phyloP scores from a whole-genome alignment of 2,113 vertebrate genomes.

The Gymnobelideus leadbeateri region DNA sequence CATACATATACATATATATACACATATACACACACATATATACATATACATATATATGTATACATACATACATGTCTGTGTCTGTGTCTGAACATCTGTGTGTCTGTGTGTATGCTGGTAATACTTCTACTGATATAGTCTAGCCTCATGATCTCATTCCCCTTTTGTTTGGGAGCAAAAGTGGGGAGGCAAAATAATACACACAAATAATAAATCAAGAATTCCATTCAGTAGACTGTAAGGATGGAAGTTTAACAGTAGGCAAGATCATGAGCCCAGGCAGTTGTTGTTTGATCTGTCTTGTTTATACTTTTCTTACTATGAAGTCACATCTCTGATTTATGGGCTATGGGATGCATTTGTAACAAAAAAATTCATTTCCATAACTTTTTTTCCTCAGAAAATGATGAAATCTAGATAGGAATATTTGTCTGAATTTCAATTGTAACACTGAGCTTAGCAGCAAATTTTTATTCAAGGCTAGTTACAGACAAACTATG shows the following conservation, averaged over 20 bases:
- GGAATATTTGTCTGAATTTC: background rate
- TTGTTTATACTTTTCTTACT: slow-evolving; percentile 12
- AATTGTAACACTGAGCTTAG: background rate
- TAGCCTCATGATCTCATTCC: background rate
- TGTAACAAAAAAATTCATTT: slow-evolving; percentile 28
- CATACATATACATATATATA: too few species aligned
- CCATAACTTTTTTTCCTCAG: background rate
- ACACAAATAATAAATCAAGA: background rate
- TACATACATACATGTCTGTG: too few species aligned
- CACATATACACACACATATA: too few species aligned
- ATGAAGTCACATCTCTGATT: slow-evolving; percentile 14
- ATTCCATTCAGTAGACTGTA: slow-evolving; percentile 27
- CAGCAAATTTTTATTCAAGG: slow-evolving; percentile 5
- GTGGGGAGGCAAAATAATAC: background rate
- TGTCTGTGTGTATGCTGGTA: background rate
- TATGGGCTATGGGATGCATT: background rate
- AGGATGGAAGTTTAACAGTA: slow-evolving; percentile 1
- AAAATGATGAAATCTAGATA: background rate
- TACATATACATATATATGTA: too few species aligned
- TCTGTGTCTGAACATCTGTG: too few species aligned
- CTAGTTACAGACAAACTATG: slow-evolving; percentile 18
- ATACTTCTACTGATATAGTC: background rate
- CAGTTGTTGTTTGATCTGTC: background rate
- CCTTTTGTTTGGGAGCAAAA: background rate
- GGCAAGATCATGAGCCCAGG: slow-evolving; percentile 46